Conservation (phyloP, 2,888 invertebrate genomes). For the Rhagonycha lutea region DNA sequence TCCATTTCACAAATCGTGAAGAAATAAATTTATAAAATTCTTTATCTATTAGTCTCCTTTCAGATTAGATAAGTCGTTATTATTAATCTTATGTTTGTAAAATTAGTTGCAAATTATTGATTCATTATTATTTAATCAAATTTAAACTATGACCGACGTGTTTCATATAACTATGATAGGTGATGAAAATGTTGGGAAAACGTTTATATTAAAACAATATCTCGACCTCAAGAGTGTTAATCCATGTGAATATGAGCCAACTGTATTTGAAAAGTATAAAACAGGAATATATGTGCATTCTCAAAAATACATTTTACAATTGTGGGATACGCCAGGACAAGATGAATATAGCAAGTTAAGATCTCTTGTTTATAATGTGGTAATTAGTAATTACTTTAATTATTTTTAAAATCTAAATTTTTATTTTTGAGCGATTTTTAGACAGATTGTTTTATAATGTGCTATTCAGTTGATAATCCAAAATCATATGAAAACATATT, state of each 20-base stretch:
- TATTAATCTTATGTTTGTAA: background rate
- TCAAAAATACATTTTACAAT: background rate
- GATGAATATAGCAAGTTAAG: background rate
- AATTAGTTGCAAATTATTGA: background rate
- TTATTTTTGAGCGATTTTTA: background rate
- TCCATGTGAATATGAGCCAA: background rate
- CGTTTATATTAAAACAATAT: background rate
- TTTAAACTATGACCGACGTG: background rate
- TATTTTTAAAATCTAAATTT: background rate
- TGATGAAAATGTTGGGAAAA: background rate
- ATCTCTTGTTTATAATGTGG: background rate
- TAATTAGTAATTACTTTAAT: background rate
- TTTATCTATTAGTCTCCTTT: background rate
- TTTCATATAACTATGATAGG: background rate
- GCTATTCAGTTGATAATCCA: background rate
- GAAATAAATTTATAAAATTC: background rate
- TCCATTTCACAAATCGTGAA: background rate
- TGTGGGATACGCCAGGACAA: background rate
- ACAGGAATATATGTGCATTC: background rate
- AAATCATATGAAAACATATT: background rate
- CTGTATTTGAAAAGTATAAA: background rate
- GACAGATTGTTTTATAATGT: background rate
- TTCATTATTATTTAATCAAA: background rate
- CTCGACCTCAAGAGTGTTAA: background rate
- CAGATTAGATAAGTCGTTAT: background rate